These are phyloP conservation scores for Ellobium chinense DNA, from an alignment of 2,888 invertebrate species.

Conservation along the genomic window DNA sequence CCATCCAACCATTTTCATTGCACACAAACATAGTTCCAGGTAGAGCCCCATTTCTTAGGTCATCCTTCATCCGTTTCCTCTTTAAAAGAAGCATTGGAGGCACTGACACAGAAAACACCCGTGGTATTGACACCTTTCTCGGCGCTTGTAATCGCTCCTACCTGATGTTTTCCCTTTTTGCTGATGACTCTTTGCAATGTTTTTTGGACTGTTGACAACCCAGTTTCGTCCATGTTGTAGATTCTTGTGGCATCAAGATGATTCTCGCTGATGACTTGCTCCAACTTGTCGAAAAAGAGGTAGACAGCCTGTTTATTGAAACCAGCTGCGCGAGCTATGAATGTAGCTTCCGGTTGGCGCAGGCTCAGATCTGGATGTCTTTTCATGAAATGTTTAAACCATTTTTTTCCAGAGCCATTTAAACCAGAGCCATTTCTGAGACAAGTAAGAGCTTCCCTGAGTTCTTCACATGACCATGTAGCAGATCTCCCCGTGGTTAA, in stretches of 20 bases:
- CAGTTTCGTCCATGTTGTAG: conserved; percentile 14
- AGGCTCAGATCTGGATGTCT: conserved; percentile 6
- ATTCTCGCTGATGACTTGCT: background rate
- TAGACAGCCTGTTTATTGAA: conserved; percentile 26
- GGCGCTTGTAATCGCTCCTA: background rate
- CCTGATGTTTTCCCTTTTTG: background rate
- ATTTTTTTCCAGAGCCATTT: background rate
- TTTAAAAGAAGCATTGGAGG: background rate
- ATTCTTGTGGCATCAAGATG: background rate
- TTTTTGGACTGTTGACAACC: conserved; percentile 14
- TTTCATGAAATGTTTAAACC: conserved; percentile 23
- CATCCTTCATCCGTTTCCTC: background rate
- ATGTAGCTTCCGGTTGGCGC: conserved; percentile 28
- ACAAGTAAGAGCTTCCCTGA: background rate
- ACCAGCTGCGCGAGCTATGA: conserved; percentile 3
- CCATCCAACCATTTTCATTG: background rate
- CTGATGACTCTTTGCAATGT: conserved; percentile 1
- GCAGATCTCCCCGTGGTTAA: background rate
- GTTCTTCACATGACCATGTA: background rate
- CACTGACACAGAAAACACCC: background rate
- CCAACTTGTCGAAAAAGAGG: conserved; percentile 1
- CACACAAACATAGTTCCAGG: background rate
- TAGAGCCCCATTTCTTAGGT: background rate
- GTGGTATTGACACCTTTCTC: background rate
- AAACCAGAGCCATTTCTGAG: background rate